phyloP scores from a whole-genome alignment of 1,140 invertebrate genomes.

The Orchestia grillus region DNA sequence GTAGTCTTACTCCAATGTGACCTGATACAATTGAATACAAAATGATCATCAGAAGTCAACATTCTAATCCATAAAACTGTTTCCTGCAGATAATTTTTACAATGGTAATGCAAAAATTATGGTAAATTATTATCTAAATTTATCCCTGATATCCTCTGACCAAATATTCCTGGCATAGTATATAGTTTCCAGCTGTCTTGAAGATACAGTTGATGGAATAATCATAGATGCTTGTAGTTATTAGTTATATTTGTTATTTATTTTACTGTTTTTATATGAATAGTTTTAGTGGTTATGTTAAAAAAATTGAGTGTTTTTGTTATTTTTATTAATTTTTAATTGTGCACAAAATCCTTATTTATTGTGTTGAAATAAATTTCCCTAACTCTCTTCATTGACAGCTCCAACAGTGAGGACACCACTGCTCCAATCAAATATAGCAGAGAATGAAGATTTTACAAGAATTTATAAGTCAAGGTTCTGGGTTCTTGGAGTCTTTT shows the following conservation, averaged over 20 bases:
- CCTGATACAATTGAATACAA: too few relatives aligned
- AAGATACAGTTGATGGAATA: background rate
- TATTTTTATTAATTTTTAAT: background rate
- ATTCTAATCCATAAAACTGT: too few relatives aligned
- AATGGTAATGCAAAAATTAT: too few relatives aligned
- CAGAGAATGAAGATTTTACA: background rate
- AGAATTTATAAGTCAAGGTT: slow-evolving; percentile 49
- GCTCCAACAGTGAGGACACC: background rate
- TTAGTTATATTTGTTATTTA: background rate
- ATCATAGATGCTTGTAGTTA: too few relatives aligned
- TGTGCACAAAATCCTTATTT: background rate
- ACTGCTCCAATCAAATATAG: background rate
- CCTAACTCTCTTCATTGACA: background rate
- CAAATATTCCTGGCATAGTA: background rate
- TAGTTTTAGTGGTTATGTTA: too few relatives aligned
- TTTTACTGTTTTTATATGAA: background rate
- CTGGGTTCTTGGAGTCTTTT: slow-evolving; percentile 51
- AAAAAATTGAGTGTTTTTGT: too few relatives aligned
- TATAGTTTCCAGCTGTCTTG: background rate
- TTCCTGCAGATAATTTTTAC: too few relatives aligned
- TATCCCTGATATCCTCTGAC: background rate
- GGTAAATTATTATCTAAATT: too few relatives aligned
- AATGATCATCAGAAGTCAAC: too few relatives aligned
- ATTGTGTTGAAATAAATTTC: background rate
- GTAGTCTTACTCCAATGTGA: too few relatives aligned